Evolutionary conservation across 1,140 invertebrate genomes (phyloP), one percentile per base, ranked within the genome.

Genomic region (Teleogryllus occipitalis): DNA sequence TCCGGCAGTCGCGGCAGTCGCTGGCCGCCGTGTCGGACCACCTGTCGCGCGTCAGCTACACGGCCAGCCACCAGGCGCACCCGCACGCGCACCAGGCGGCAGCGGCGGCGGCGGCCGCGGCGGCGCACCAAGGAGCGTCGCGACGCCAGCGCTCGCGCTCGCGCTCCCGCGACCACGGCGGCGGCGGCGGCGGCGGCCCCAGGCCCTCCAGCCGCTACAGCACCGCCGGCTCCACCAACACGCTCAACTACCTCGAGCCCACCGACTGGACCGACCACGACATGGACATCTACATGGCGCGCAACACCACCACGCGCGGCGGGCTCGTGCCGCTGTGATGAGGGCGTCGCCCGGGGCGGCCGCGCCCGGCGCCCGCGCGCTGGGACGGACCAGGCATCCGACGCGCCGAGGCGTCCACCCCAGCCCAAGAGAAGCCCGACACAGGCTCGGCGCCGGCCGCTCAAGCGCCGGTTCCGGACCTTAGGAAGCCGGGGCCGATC

Each of bases 181-280:
- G 76, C 21, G 73, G 74, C 73, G 22, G 83, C 54, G 65, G 54
- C n/a, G 27, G 76, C 39, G 27, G 76, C 21, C 75, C 74, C 73
- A 27, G 83, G 48, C 83, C 83, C 47, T 81, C 80, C 80, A 83
- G 82, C 79, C 80, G 92, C 81, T 93, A 93, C 85, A 93, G 92
- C 83, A 88, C 77, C 39, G 90, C 91, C 73, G 92, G 92, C 76
- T 93, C 92, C 21, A 92, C 91, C 74, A 93, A 95, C 83, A 95
- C 93, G 8, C 87, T 95, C 75, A 95, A 94, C 82, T 95, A 94
- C 85, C 92, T 93, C 84, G 95, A 96, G 84, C 95, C 93, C 83
- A 93, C 93, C 72, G 93, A 96, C 85, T 97, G 95, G 95, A 97
- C 96, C 78, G 96, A 97, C 86, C 95, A 97, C 85, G 96, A 97